Evolutionary conservation across 2,888 invertebrate species (phyloP).

Genomic region (Zygothrica quintamaculata): DNA sequence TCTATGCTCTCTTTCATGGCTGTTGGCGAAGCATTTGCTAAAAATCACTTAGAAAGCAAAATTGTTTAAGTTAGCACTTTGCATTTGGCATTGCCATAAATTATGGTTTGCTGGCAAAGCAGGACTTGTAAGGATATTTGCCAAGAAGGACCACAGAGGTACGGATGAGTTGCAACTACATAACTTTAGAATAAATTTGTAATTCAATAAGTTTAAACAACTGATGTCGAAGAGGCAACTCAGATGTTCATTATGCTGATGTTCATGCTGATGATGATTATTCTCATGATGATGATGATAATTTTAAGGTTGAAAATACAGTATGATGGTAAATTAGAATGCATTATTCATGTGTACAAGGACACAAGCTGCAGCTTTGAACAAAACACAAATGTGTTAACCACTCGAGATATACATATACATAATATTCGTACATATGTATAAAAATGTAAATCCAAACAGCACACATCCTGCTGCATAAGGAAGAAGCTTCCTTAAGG

Average conservation of each 20-base stretch:
- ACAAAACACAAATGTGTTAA: slow-evolving; percentile 37
- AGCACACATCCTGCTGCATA: slow-evolving; percentile 15
- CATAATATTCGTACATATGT: too few relatives aligned
- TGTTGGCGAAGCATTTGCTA: slow-evolving; percentile 26
- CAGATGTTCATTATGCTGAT: slow-evolving; percentile 19
- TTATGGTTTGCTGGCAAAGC: slow-evolving; percentile 14
- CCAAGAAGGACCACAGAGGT: background rate
- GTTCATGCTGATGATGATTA: slow-evolving; percentile 14
- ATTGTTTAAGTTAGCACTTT: slow-evolving; percentile 45
- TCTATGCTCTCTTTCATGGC: background rate
- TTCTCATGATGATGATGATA: slow-evolving; percentile 19
- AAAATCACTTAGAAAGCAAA: slow-evolving; percentile 28
- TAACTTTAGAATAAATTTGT: slow-evolving; percentile 51
- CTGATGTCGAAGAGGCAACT: slow-evolving; percentile 8
- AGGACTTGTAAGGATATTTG: background rate
- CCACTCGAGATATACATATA: slow-evolving; percentile 42
- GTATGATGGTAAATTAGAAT: slow-evolving; percentile 39
- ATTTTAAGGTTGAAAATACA: slow-evolving; percentile 14
- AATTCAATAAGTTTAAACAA: slow-evolving; percentile 49
- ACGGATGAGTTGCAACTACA: slow-evolving; percentile 28
- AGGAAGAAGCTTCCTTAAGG: background rate
- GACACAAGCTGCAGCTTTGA: slow-evolving; percentile 10
- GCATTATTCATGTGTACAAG: slow-evolving; percentile 49
- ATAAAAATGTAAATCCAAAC: slow-evolving; percentile 26
- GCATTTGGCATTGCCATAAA: slow-evolving; percentile 46